Evolutionary conservation across 1,140 invertebrate species (phyloP).

Genomic region (Chironomus tepperi): DNA sequence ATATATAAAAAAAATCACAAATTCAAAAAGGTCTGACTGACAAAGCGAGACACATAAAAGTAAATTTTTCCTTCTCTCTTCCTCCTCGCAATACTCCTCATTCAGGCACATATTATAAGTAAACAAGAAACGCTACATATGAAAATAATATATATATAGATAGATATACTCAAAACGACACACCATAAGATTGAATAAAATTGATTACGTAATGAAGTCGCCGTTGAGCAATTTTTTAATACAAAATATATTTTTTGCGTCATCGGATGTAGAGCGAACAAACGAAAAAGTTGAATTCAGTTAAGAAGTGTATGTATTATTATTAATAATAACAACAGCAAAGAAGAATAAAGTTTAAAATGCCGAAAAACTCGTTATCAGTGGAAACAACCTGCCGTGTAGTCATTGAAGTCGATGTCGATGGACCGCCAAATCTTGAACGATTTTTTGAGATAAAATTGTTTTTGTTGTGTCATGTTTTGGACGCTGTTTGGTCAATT

Average conservation of each 20-base stretch:
- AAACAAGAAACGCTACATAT: not conserved
- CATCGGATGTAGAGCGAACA: not conserved
- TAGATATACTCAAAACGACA: not conserved
- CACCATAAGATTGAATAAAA: slow-evolving; percentile 21
- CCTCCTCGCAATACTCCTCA: not conserved
- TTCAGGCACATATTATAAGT: not conserved
- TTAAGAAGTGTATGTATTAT: not conserved
- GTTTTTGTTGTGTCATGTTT: too few species aligned
- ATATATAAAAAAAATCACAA: not conserved
- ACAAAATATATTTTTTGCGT: not conserved
- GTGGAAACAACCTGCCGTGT: not conserved
- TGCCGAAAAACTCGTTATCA: not conserved
- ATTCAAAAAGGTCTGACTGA: slow-evolving; percentile 4
- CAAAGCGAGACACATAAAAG: slow-evolving; percentile 12
- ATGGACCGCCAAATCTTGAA: not conserved
- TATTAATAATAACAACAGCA: not conserved
- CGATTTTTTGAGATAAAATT: too few species aligned
- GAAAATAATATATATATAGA: too few species aligned
- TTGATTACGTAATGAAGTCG: slow-evolving; percentile 22
- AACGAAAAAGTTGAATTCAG: not conserved
- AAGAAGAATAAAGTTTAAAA: not conserved
- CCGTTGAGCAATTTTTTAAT: slow-evolving; percentile 18
- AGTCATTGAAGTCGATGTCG: slow-evolving; percentile 5
- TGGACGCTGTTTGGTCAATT: too few species aligned
- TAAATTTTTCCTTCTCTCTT: not conserved